Evolutionary conservation across 2,888 invertebrate species (phyloP), one percentile per base, ranked within the genome.

Genomic region (Busseola fusca): DNA sequence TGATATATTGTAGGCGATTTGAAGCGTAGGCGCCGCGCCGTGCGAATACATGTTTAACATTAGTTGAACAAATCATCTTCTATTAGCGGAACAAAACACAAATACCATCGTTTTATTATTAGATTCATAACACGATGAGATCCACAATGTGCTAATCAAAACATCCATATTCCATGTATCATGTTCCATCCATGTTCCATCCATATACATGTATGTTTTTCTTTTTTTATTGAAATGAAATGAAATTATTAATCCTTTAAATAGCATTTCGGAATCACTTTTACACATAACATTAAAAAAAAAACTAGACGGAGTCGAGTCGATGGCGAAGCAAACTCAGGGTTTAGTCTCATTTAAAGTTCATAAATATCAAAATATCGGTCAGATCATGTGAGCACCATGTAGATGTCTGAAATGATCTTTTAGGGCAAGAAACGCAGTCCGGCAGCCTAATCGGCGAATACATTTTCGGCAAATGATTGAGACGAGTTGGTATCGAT

Each of bases 21-120:
- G 12, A 66, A 73, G 59, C 52, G 78, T 78, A 72, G 78, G 5
- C 34, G 82, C n/a, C n/a, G 78, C 66, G 69, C 65, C 65, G 50
- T 65, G 30, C 57, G n/a, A 57, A 68, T 67, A 67, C 57, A 18
- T 27, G 54, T 45, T 64, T 34, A 42, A 18, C 40, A 64, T 67
- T 64, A 48, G 34, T 81, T 50, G 16, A 59, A 42, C 68, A 64
- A 82, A 67, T 56, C 16, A 40, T 60, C 48, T 67, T 50, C 34
- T 45, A 50, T 56, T 37, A 65, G 56, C 56, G 45, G 37, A 60
- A 66, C 50, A 37, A 72, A 64, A 57, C 50, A 16, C 58, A 50
- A 40, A 69, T 66, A 64, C 27, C 57, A 58, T 56, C 34, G 37
- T 25, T 37, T 34, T 48, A 63, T 40, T 12, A 66, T 42, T 64